Conservation (phyloP, 2,113 vertebrate genomes). For the Cettia cetti region DNA sequence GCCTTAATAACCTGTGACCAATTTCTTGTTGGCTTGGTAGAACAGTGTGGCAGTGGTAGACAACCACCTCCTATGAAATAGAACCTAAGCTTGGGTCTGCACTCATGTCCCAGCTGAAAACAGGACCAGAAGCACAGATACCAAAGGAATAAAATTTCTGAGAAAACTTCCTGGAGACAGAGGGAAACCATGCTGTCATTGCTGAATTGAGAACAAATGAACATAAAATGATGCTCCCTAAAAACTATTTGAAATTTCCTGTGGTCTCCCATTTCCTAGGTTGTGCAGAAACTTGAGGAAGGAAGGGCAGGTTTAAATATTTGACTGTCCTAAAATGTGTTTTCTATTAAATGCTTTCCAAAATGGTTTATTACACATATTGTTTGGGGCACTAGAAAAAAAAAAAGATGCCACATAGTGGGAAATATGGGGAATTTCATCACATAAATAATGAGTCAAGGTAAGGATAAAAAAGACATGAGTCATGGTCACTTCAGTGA, state of each 20-base stretch:
- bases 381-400: background rate
- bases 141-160: background rate
- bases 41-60: background rate
- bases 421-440: background rate
- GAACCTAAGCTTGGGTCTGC: background rate
- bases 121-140: background rate
- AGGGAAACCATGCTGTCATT: background rate
- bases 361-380: background rate
- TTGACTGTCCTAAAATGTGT: background rate
- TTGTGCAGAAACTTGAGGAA: background rate
- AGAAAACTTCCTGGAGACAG: background rate
- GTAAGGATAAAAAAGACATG: background rate
- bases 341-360: background rate
- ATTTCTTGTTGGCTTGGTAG: background rate
- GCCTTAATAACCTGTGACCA: background rate
- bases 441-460: background rate
- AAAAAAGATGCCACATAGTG: background rate
- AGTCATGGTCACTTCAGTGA: background rate
- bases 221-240: background rate
- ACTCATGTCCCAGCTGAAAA: background rate
- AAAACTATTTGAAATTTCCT: background rate
- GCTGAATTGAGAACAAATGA: background rate
- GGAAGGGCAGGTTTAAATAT: background rate
- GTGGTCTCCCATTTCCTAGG: background rate
- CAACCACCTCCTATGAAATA: background rate